These are phyloP conservation scores for Cheilosia variabilis DNA, from an alignment of 2,888 invertebrate species.

Conservation along the genomic window DNA sequence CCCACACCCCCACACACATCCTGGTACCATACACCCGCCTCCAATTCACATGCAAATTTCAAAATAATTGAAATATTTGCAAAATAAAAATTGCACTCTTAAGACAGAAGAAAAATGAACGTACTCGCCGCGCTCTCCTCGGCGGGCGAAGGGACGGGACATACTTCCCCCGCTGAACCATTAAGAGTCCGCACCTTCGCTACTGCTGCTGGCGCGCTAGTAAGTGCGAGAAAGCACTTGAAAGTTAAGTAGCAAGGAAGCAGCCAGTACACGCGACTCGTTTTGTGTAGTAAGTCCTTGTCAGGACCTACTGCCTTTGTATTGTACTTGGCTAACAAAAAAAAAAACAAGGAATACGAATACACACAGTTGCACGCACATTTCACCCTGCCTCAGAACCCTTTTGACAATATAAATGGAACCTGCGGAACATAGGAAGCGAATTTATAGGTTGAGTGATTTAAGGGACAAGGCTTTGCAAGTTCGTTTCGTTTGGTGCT, in stretches of 20 bases:
- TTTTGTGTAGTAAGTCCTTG: constrained; percentile 49
- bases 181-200: neutral
- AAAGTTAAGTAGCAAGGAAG: constrained; percentile 65
- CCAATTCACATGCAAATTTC: constrained; percentile 31
- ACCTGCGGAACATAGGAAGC: constrained; percentile 55
- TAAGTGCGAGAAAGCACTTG: constrained; percentile 69
- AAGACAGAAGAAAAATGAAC: constrained; percentile 25
- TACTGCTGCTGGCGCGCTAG: constrained; percentile 44
- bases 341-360: constrained; percentile 10
- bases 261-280: constrained; percentile 45
- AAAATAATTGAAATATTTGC: constrained; percentile 64
- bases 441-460: constrained; percentile 72
- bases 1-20: neutral
- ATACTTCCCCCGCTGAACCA: neutral
- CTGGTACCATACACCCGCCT: neutral
- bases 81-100: constrained; percentile 33
- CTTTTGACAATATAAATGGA: constrained; percentile 33
- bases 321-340: constrained; percentile 41
- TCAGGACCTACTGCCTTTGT: constrained; percentile 53
- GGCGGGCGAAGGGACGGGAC: neutral
- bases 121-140: neutral
- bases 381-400: constrained; percentile 28
- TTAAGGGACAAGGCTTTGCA: constrained; percentile 57
- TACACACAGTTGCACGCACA: constrained; percentile 47
- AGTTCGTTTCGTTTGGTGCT: constrained; percentile 46